Evolutionary conservation across 2,888 invertebrate genomes (phyloP).

Genomic region (Tuta absoluta): DNA sequence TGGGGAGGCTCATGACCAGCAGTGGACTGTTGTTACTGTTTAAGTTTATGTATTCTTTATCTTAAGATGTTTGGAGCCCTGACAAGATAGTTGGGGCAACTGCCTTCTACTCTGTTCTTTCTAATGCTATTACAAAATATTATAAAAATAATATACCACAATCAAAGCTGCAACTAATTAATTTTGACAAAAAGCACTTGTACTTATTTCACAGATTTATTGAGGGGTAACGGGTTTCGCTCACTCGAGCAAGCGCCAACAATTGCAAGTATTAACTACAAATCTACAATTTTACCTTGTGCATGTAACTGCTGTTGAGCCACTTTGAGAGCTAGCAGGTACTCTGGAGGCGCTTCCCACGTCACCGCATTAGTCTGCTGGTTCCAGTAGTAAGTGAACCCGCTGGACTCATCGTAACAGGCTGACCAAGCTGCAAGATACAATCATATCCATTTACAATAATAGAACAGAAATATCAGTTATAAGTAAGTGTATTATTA

Average conservation of each 20-base stretch:
- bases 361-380: constrained; percentile 82
- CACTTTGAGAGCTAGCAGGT: constrained; percentile 66
- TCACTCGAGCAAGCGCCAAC: too few species aligned
- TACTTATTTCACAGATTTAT: too few species aligned
- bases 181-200: too few species aligned
- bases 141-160: not conserved
- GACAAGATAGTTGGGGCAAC: too few species aligned
- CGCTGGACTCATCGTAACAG: constrained; percentile 81
- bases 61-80: too few species aligned
- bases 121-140: not conserved
- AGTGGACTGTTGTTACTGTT: too few species aligned
- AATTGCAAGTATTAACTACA: too few species aligned
- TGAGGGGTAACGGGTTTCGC: too few species aligned
- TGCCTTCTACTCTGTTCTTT: not conserved
- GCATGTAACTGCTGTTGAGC: constrained; percentile 68
- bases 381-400: constrained; percentile 84
- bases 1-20: too few species aligned
- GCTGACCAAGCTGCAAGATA: constrained; percentile 79
- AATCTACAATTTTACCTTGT: constrained; percentile 60
- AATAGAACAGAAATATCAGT: too few species aligned
- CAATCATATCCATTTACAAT: not conserved
- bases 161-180: not conserved
- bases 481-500: too few species aligned
- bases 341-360: constrained; percentile 82
- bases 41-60: too few species aligned